phyloP scores from a whole-genome alignment of 2,888 invertebrate genomes.

The Drosophila histrio region DNA sequence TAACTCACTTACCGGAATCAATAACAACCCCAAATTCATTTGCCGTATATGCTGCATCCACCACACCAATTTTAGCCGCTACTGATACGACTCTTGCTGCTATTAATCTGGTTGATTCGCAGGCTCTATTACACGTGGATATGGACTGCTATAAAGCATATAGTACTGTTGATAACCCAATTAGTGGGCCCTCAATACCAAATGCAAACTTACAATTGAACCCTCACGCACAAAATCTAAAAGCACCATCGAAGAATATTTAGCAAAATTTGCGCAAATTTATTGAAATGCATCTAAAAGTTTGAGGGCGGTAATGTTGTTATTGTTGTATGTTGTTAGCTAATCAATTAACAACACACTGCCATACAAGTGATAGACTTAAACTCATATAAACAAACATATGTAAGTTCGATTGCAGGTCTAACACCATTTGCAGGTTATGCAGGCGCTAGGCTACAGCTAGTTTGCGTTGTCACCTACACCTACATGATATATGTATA shows the following conservation, averaged over 20 bases:
- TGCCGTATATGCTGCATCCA: conserved; percentile 34
- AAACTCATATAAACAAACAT: conserved; percentile 15
- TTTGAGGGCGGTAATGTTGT: conserved; percentile 25
- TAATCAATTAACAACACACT: conserved; percentile 53
- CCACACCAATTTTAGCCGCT: conserved; percentile 35
- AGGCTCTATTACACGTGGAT: conserved; percentile 15
- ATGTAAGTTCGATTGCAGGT: not conserved
- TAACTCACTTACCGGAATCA: conserved; percentile 39
- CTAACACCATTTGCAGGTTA: not conserved
- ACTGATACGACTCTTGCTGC: conserved; percentile 1
- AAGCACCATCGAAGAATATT: conserved; percentile 46
- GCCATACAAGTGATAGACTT: conserved; percentile 65
- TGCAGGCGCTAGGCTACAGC: not conserved
- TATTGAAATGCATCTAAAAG: conserved; percentile 28
- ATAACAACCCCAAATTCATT: conserved; percentile 27
- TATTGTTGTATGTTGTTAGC: conserved; percentile 41
- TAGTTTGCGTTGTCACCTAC: not conserved
- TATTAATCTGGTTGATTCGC: not conserved
- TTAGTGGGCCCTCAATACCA: conserved; percentile 13
- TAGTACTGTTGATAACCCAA: conserved; percentile 21
- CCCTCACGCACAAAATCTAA: conserved; percentile 34
- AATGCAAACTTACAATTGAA: conserved; percentile 13
- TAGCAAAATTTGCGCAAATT: conserved; percentile 49
- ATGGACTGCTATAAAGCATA: conserved; percentile 35
- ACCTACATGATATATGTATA: not conserved